These are phyloP conservation scores for Eudemis profundana DNA, from an alignment of 2,888 invertebrate genomes.

Conservation along the genomic window DNA sequence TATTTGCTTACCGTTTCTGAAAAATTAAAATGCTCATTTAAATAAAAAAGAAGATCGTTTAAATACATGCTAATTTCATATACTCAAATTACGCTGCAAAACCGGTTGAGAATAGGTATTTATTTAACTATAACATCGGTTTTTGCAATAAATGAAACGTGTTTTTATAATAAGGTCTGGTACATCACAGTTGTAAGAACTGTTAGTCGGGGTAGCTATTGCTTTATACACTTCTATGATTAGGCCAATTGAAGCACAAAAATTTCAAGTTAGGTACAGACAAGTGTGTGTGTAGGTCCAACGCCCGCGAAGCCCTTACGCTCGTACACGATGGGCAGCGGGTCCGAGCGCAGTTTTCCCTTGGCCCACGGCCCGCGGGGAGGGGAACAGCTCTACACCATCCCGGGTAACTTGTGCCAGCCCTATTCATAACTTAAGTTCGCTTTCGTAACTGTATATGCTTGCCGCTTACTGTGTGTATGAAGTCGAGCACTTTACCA, in stretches of 20 bases:
- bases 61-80: too few species aligned
- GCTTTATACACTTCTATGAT: too few species aligned
- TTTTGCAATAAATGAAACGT: too few species aligned
- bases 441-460: constrained; percentile 60
- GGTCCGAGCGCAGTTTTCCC: constrained; percentile 74
- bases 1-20: too few species aligned
- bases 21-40: too few species aligned
- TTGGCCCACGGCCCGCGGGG: constrained; percentile 68
- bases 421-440: constrained; percentile 58
- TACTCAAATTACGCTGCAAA: too few species aligned
- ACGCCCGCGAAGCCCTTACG: constrained; percentile 75
- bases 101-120: too few species aligned
- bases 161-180: too few species aligned
- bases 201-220: too few species aligned
- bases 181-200: too few species aligned
- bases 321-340: constrained; percentile 70
- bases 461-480: constrained; percentile 48
- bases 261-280: constrained; percentile 41
- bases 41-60: too few species aligned
- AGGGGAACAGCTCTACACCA: constrained; percentile 75
- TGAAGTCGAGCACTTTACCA: constrained; percentile 40
- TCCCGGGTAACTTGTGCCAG: constrained; percentile 70
- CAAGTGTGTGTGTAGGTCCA: constrained; percentile 70
- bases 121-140: too few species aligned
- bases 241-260: background rate